Evolutionary conservation across 2,113 vertebrate genomes (phyloP), one percentile per base, ranked within the genome.

Genomic region (Canis aureus): DNA sequence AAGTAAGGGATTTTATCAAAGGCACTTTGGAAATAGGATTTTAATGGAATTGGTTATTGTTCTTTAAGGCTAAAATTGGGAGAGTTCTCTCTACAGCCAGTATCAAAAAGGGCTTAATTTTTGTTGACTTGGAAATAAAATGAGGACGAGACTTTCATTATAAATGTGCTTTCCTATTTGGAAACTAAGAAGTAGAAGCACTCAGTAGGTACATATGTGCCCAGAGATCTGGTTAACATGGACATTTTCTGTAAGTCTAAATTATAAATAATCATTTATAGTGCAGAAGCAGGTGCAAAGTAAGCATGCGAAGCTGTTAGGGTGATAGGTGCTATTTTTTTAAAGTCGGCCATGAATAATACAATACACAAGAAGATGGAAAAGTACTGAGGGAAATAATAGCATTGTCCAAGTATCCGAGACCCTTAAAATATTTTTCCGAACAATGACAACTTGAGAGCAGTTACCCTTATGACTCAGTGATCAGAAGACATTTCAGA

Each of bases 341-440:
- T 85, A 60, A 97, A 89, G 16, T 79, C 94, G 91, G 81, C 89
- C 88, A 29, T 92, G 98, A 98, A 98, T 69, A 94, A 86, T 93
- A 38, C n/a, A 64, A 95, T 79, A 83, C 79, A 94, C 92, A 96
- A 93, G 80, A 95, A 69, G 60, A 76, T 91, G 95, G 88, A 97
- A 96, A 95, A 96, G n/a, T 81, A 59, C 23, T 9, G 76, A 96
- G 91, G 64, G n/a, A 98, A 95, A 69, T 82, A 57, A 59, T 32
- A 57, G 60, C n/a, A 27, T 51, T 96, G 83, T 67, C 92, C 96
- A 93, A 95, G 82, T 38, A 86, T n/a, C 17, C 2, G 8, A 88
- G 60, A 83, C 67, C 93, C 67, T 74, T 15, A 3, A 91, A 93
- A 88, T 43, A 80, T 59, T 79, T 97, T 97, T 80, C 87, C 96